Conservation (phyloP, 2,113 vertebrate genomes). For the Petrocephalus microphthalmus region DNA sequence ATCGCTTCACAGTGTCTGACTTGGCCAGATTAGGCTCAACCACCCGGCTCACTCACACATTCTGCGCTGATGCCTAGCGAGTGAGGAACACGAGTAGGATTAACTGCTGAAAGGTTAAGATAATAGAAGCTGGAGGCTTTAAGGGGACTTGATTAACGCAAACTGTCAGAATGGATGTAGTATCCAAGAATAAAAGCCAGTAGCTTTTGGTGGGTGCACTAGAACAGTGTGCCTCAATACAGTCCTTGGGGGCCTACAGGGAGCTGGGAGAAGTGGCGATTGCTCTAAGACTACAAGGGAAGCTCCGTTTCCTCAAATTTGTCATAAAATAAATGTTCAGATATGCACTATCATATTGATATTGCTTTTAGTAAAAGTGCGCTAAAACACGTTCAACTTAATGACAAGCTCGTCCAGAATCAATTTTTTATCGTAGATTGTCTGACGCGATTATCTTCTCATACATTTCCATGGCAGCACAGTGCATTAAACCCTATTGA, state of each 20-base stretch:
- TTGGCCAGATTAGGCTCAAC: not conserved
- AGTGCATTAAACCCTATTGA: no score
- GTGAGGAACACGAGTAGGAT: not conserved
- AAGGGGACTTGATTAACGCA: not conserved
- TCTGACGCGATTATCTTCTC: no score
- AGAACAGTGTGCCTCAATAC: not conserved
- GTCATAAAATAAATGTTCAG: no score
- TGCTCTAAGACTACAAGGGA: no score
- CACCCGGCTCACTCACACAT: not conserved
- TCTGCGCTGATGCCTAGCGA: not conserved
- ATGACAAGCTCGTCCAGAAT: no score
- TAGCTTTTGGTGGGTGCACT: not conserved
- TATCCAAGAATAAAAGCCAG: not conserved
- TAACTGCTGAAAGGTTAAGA: not conserved
- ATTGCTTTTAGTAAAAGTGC: no score
- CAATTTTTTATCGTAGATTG: no score
- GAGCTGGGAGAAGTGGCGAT: no score
- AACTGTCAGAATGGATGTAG: not conserved
- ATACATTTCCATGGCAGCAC: no score
- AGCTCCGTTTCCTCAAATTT: no score
- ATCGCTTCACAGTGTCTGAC: not conserved
- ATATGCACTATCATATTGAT: no score
- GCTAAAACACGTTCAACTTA: no score
- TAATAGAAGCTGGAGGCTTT: not conserved
- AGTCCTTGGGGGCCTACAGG: not conserved